Evolutionary conservation across 2,888 invertebrate species (phyloP), one percentile per base, ranked within the genome.

Genomic region (Hydroisotoma schaefferi): DNA sequence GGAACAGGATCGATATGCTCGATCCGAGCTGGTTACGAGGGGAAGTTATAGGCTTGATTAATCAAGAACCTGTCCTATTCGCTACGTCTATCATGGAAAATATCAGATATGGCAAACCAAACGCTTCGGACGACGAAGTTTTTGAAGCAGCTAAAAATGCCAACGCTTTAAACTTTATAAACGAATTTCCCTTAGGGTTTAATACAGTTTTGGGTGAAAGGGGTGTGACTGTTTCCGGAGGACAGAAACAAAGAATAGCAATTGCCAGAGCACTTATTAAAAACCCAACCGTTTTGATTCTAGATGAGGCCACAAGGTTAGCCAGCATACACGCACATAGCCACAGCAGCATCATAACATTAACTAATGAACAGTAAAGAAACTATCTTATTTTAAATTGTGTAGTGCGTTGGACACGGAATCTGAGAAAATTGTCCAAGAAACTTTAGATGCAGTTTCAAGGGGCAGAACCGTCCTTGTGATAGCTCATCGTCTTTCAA

Each of bases 241-340:
- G 97, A 0, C 95, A 95, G 78, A 90, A 94, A 70, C 95, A 97
- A 49, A 80, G 97, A 68, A 88, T 97, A 64, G 95, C 95, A 1
- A 95, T 98, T 65, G 97, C 97, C 0, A 79, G 97, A 57, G 97
- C 97, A 0, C 81, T 97, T 43, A 78, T 98, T 0, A 97, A 95
- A 77, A 85, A 92, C 75, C 95, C 97, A 0, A 84, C 87, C 2
- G 82, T 94, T 58, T 80, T 97, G 51, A 86, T 94, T 74, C 77
- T 97, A 59, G 97, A 97, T 76, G 97, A 97, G 79, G 95, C 97
- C 15, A 97, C 97, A 1, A 90, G 90, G 90, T 89, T 75, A 56
- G 2, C 18, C 2, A 29, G 15, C 22, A 55, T 38, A 29, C 18
- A 33, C 18, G 20, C 3, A n/a, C 53, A n/a, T 22, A n/a, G n/a